Evolutionary conservation across 1,140 invertebrate genomes (phyloP).

Genomic region (Musca vetustissima): DNA sequence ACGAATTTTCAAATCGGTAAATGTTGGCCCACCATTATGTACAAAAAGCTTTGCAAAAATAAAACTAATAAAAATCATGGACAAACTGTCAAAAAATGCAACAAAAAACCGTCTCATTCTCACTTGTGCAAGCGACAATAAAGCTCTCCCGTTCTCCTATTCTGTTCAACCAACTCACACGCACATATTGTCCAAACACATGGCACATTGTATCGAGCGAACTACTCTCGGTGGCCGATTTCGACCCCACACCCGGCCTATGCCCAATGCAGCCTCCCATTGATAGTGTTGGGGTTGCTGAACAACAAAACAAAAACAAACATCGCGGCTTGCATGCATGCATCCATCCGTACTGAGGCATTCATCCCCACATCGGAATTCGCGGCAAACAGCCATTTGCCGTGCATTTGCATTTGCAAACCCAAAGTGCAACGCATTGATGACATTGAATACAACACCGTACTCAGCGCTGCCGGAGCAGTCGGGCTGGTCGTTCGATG

Average conservation of each 20-base stretch:
- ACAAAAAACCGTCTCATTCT: conserved; percentile 29
- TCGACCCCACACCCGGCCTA: too few relatives aligned
- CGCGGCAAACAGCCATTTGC: conserved; percentile 10
- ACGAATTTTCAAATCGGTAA: conserved; percentile 49
- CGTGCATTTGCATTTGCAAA: background rate
- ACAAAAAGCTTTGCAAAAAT: conserved; percentile 42
- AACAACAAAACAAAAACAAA: conserved; percentile 6
- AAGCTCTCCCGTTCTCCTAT: conserved; percentile 25
- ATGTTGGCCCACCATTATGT: conserved; percentile 38
- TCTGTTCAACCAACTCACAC: background rate
- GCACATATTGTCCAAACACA: too few relatives aligned
- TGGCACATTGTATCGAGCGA: too few relatives aligned
- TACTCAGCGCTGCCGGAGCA: background rate
- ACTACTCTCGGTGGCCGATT: too few relatives aligned
- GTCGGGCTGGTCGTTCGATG: background rate
- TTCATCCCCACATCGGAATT: background rate
- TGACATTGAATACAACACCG: conserved; percentile 27
- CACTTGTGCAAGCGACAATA: conserved; percentile 19
- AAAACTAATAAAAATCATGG: conserved; percentile 32
- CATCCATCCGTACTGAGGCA: background rate
- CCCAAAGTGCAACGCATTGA: conserved; percentile 23
- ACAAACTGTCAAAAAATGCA: conserved; percentile 27
- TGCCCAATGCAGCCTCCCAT: too few relatives aligned
- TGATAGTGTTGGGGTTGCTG: background rate
- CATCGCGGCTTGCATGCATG: conserved; percentile 10